Conservation (phyloP, 2,888 invertebrate genomes). For the Lycocerus yunnanus region DNA sequence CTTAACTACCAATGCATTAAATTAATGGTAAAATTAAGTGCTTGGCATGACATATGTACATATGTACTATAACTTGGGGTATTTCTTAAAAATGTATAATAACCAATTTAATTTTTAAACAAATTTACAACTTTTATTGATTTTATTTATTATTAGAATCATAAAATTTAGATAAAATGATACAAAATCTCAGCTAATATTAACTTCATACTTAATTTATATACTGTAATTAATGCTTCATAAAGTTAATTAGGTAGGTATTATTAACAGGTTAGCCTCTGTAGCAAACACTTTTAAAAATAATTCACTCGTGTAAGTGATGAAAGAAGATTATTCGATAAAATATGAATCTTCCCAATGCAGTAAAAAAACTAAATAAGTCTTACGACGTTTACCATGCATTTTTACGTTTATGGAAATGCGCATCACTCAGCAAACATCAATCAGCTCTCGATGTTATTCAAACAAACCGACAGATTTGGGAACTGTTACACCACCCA, state of each 20-base stretch:
- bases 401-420: constrained; percentile 26
- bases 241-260: constrained; percentile 27
- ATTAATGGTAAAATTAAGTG: background rate
- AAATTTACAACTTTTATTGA: background rate
- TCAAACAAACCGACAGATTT: constrained; percentile 31
- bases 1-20: background rate
- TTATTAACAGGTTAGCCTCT: background rate
- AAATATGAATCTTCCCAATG: background rate
- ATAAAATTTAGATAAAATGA: background rate
- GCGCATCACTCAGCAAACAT: constrained; percentile 24
- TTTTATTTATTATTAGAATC: background rate
- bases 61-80: background rate
- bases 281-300: no score
- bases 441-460: constrained; percentile 24
- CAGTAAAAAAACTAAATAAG: background rate
- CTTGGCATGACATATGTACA: background rate
- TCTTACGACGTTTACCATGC: background rate
- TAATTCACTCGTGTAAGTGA: no score
- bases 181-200: background rate
- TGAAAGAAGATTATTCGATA: no score
- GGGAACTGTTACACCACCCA: constrained; percentile 29
- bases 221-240: constrained; percentile 23
- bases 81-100: background rate
- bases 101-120: background rate
- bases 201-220: background rate